Conservation (phyloP, 2,888 invertebrate genomes). For the Hydrotaea cyrtoneurina region DNA sequence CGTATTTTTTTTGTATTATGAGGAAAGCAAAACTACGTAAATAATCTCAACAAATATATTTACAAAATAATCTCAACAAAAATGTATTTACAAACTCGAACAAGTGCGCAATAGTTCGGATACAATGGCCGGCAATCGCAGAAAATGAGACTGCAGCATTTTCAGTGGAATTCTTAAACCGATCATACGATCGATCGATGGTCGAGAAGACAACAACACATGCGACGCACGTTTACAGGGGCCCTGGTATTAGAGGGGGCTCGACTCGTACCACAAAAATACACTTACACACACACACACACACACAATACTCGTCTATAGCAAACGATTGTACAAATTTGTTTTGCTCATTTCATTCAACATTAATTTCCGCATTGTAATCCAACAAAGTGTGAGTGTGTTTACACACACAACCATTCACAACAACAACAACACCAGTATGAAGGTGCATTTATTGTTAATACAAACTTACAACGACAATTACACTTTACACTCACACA, state of each 20-base stretch:
- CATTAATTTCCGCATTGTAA: conserved; percentile 54
- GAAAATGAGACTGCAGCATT: not conserved
- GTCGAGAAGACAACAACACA: not conserved
- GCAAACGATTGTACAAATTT: not conserved
- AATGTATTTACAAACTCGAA: conserved; percentile 12
- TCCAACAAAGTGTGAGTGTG: not conserved
- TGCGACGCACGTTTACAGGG: not conserved
- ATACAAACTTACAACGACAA: no score
- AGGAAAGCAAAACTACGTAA: not conserved
- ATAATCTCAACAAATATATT: not conserved
- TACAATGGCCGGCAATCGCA: not conserved
- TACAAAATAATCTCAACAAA: no score
- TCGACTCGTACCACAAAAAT: conserved; percentile 29
- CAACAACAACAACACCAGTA: no score
- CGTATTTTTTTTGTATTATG: no score
- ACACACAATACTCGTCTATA: no score
- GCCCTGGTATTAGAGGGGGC: conserved; percentile 17
- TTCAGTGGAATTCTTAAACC: not conserved
- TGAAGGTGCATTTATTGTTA: no score
- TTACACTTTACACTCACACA: no score
- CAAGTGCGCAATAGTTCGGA: conserved; percentile 25
- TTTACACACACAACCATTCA: not conserved
- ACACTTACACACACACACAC: not conserved
- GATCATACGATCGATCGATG: conserved; percentile 5
- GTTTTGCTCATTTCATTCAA: conserved; percentile 22